These are phyloP conservation scores for Busseola fusca DNA, from an alignment of 2,888 invertebrate genomes.

Conservation along the genomic window DNA sequence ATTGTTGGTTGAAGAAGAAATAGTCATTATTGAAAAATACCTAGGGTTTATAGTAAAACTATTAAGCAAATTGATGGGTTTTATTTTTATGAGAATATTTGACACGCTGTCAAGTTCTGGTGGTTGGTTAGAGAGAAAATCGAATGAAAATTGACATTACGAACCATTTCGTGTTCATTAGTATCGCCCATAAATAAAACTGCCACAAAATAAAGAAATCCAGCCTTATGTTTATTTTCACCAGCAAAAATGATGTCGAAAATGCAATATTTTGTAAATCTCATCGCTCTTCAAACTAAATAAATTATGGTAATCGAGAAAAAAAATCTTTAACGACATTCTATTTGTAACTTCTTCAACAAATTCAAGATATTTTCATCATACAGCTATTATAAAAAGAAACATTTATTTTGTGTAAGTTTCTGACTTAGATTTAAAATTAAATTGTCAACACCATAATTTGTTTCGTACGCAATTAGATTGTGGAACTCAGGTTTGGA, in stretches of 20 bases:
- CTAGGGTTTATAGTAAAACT: neutral
- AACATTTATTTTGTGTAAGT: slow-evolving; percentile 4
- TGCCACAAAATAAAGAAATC: too few relatives aligned
- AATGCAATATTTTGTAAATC: slow-evolving; percentile 17
- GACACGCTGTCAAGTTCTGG: neutral
- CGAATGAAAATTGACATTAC: too few relatives aligned
- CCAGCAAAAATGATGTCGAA: slow-evolving; percentile 2
- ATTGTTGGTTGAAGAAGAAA: slow-evolving; percentile 10
- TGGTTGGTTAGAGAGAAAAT: too few relatives aligned
- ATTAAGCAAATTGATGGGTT: neutral
- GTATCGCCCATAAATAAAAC: neutral
- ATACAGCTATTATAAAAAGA: slow-evolving; percentile 15
- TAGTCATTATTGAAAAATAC: neutral
- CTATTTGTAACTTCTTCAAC: slow-evolving; percentile 31
- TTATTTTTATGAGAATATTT: neutral
- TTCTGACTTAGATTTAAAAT: slow-evolving; percentile 25
- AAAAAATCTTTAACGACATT: slow-evolving; percentile 25
- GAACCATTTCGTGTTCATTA: neutral
- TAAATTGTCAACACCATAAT: slow-evolving; percentile 28
- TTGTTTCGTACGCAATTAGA: slow-evolving; percentile 23
- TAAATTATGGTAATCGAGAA: slow-evolving; percentile 10
- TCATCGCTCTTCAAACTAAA: slow-evolving; percentile 10
- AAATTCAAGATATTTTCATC: slow-evolving; percentile 27
- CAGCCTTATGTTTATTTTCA: neutral
- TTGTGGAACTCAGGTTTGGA: slow-evolving; percentile 16